Conservation (phyloP, 2,797 vertebrate genomes). For the Cuniculus paca region DNA sequence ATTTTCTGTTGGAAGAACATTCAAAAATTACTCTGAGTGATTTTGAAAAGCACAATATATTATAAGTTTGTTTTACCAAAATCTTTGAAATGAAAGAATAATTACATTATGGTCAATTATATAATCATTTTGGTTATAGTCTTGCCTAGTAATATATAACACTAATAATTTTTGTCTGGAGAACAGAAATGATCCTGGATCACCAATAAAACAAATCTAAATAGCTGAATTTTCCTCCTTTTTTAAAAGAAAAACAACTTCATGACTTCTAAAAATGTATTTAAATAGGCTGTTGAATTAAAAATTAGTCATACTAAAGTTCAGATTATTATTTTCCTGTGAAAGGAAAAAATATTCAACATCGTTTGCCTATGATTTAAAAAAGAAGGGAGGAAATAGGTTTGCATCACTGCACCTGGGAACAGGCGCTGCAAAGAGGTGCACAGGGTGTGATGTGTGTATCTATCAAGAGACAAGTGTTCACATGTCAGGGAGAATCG, state of each 20-base stretch:
- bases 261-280: background rate
- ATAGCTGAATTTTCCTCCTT: background rate
- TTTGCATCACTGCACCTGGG: background rate
- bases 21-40: background rate
- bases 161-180: background rate
- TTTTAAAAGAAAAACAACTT: background rate
- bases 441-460: accelerated
- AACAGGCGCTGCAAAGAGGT: background rate
- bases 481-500: background rate
- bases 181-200: background rate
- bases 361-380: background rate
- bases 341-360: background rate
- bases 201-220: background rate
- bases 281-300: background rate
- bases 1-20: background rate
- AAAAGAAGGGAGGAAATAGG: background rate
- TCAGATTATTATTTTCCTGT: background rate
- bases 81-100: background rate
- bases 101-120: background rate
- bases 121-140: background rate
- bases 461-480: background rate
- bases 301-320: background rate
- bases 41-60: background rate
- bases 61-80: background rate
- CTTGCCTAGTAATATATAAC: background rate